Percentiles rank a stretch among this genome's conserved stretches.
These are phyloP conservation scores for Lichenostomus cassidix DNA, from an alignment of 2,113 vertebrate species.

Conservation along the genomic window DNA sequence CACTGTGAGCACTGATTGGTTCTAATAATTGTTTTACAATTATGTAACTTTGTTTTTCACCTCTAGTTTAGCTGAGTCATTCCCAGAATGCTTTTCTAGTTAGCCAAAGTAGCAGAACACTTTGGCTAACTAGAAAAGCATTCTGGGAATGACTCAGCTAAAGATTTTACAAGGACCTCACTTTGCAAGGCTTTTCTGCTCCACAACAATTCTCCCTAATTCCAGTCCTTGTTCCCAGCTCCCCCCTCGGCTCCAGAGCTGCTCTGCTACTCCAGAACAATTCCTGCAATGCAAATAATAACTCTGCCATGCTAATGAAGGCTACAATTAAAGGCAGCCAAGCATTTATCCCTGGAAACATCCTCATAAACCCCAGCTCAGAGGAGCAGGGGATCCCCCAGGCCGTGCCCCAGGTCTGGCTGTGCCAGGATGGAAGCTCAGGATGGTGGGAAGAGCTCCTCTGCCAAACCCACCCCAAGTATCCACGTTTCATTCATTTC, in stretches of 20 bases:
- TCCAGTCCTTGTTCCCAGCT: not conserved
- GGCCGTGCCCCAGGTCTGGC: fast-evolving
- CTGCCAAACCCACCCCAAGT: not conserved
- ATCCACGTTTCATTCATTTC: not conserved
- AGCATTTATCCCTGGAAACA: not conserved
- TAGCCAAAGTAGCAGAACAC: too few relatives aligned
- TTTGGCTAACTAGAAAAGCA: too few relatives aligned
- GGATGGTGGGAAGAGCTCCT: not conserved
- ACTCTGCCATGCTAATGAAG: not conserved
- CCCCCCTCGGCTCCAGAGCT: not conserved
- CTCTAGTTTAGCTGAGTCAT: too few relatives aligned
- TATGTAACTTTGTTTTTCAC: too few relatives aligned
- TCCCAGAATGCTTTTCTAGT: too few relatives aligned
- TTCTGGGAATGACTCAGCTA: too few relatives aligned
- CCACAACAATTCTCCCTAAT: not conserved
- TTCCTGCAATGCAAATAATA: not conserved
- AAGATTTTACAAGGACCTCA: too few relatives aligned
- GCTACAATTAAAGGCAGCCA: not conserved
- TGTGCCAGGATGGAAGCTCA: fast-evolving
- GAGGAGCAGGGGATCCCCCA: fast-evolving
- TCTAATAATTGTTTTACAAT: too few relatives aligned
- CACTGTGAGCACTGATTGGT: too few relatives aligned
- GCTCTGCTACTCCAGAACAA: not conserved
- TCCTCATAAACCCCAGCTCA: not conserved
- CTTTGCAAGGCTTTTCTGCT: too few relatives aligned